These are phyloP conservation scores for Campoplex capitator DNA, from an alignment of 2,888 invertebrate genomes.

Conservation along the genomic window DNA sequence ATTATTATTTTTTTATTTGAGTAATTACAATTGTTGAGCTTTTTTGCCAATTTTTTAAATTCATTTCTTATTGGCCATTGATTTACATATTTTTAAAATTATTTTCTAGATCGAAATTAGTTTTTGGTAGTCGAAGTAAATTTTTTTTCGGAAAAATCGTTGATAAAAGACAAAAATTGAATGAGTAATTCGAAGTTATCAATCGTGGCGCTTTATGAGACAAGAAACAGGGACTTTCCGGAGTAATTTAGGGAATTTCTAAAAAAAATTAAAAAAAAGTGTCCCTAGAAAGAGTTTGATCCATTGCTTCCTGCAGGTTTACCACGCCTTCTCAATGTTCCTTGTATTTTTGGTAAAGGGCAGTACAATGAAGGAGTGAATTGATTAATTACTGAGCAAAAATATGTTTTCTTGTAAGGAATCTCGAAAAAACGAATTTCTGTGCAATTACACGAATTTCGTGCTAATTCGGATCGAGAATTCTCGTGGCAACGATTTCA, in stretches of 20 bases:
- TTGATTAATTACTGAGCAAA: neutral
- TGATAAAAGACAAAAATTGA: neutral
- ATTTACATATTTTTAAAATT: too few species aligned
- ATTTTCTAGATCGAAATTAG: too few species aligned
- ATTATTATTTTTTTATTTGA: neutral
- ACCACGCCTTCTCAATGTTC: conserved; percentile 83
- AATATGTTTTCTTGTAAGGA: neutral
- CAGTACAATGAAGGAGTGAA: neutral
- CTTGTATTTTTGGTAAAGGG: conserved; percentile 63
- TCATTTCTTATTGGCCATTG: too few species aligned
- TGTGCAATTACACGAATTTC: neutral
- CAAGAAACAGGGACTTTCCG: neutral
- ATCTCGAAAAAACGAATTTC: neutral
- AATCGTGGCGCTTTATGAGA: neutral
- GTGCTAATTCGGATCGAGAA: conserved; percentile 5
- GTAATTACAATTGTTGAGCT: too few species aligned
- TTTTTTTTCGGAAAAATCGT: too few species aligned
- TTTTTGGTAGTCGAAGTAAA: too few species aligned
- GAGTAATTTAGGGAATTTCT: conserved; percentile 1
- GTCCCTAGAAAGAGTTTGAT: conserved; percentile 79
- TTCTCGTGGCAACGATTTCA: neutral
- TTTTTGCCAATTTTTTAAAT: too few species aligned
- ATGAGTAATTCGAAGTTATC: neutral
- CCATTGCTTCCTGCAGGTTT: conserved; percentile 82
- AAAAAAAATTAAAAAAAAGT: neutral